phyloP scores from a whole-genome alignment of 1,140 invertebrate genomes.

The Zeugodacus cucurbitae region DNA sequence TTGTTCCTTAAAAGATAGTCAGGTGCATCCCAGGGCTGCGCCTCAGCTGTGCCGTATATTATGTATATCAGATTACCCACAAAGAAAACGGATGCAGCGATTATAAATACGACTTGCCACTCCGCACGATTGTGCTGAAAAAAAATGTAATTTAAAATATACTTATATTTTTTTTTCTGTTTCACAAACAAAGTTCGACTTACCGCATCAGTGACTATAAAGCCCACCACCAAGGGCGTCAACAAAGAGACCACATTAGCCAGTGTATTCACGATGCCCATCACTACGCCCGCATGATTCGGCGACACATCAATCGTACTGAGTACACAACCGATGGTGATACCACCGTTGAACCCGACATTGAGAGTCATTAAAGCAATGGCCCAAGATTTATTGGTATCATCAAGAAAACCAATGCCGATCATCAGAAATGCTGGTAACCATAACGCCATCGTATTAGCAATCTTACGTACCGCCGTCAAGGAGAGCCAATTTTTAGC shows the following conservation, averaged over 20 bases:
- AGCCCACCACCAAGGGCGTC: constrained; percentile 74
- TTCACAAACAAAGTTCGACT: constrained; percentile 42
- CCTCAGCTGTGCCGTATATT: constrained; percentile 72
- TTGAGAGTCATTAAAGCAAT: constrained; percentile 74
- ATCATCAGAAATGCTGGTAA: constrained; percentile 73
- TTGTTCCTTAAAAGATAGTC: constrained; percentile 55
- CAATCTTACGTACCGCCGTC: constrained; percentile 72
- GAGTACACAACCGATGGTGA: constrained; percentile 76
- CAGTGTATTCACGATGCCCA: constrained; percentile 78
- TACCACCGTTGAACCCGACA: constrained; percentile 80
- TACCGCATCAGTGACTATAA: constrained; percentile 75
- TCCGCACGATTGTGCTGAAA: constrained; percentile 67
- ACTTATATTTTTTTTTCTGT: neutral
- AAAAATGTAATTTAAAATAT: constrained; percentile 46
- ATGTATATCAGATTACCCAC: constrained; percentile 77
- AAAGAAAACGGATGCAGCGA: constrained; percentile 77
- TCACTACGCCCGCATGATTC: constrained; percentile 79
- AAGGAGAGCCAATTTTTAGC: constrained; percentile 69
- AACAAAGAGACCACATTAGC: constrained; percentile 78
- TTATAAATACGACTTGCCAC: constrained; percentile 82
- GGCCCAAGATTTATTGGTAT: constrained; percentile 68
- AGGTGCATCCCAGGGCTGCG: constrained; percentile 75
- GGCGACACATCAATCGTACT: constrained; percentile 82
- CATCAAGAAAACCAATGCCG: constrained; percentile 71
- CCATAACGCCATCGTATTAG: constrained; percentile 73